Evolutionary conservation across 2,113 vertebrate genomes (phyloP).

Genomic region (Lates calcarifer): DNA sequence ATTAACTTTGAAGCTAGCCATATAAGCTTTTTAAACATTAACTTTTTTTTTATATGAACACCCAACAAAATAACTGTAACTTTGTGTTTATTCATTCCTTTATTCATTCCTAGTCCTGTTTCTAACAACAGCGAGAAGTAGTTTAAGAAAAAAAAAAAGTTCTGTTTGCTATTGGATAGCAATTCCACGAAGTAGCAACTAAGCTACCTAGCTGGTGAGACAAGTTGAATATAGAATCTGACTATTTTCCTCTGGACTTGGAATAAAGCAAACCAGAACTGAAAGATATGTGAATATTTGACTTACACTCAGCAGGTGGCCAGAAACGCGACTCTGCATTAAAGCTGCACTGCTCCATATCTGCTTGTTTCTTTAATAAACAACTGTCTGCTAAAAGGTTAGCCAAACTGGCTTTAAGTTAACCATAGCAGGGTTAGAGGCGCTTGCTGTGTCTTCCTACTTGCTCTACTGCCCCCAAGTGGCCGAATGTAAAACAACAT

Average conservation of each 20-base stretch:
- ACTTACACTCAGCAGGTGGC: not conserved
- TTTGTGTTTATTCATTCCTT: too few species aligned
- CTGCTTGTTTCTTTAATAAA: not conserved
- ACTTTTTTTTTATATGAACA: too few species aligned
- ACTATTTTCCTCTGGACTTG: not conserved
- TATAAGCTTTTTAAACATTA: too few species aligned
- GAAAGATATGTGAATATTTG: not conserved
- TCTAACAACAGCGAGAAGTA: too few species aligned
- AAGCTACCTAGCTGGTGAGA: not conserved
- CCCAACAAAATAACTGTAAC: too few species aligned
- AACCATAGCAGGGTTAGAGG: too few species aligned
- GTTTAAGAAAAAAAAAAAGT: too few species aligned
- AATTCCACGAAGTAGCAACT: not conserved
- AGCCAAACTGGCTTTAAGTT: not conserved
- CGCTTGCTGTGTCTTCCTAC: not conserved
- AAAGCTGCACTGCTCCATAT: not conserved
- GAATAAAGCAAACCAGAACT: not conserved
- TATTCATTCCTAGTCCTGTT: too few species aligned
- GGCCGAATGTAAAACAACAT: not conserved
- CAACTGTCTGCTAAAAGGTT: not conserved
- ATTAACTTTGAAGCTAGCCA: too few species aligned
- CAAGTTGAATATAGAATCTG: not conserved
- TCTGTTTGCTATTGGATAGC: too few species aligned
- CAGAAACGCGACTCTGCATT: not conserved
- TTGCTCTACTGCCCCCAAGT: conserved; percentile 11